Evolutionary conservation across 2,888 invertebrate genomes (phyloP).

Genomic region (Caenorhabditis parvicauda): DNA sequence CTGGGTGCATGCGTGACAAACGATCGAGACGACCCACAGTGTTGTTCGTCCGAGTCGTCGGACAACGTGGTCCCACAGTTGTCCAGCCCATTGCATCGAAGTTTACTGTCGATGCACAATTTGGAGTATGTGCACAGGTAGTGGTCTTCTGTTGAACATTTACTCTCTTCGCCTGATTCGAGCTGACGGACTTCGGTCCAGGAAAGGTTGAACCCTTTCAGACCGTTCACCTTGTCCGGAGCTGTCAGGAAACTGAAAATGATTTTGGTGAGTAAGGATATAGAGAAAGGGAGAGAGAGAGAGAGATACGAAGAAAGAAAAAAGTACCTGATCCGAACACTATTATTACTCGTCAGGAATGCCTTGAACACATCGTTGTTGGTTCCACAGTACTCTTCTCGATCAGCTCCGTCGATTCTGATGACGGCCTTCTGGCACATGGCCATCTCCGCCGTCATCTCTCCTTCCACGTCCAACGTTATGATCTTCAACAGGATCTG

Average conservation of each 20-base stretch:
- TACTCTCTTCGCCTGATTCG: constrained; percentile 23
- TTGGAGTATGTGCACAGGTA: constrained; percentile 75
- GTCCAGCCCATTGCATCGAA: constrained; percentile 65
- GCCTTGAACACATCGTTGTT: constrained; percentile 21
- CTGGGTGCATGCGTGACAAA: too few relatives aligned
- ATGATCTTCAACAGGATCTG: constrained; percentile 84
- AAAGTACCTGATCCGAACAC: constrained; percentile 26
- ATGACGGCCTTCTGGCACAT: constrained; percentile 49
- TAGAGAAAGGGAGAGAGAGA: too few relatives aligned
- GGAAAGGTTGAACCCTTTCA: constrained; percentile 60
- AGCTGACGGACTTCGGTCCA: constrained; percentile 58
- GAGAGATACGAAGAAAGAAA: neutral
- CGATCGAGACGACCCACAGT: constrained; percentile 60
- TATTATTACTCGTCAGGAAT: constrained; percentile 24
- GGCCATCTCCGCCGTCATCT: constrained; percentile 44
- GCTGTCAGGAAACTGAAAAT: constrained; percentile 58
- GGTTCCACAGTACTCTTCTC: constrained; percentile 40
- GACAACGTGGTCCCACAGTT: constrained; percentile 77
- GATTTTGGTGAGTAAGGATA: neutral
- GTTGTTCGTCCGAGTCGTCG: constrained; percentile 75
- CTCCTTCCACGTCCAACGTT: constrained; percentile 86
- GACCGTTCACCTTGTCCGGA: constrained; percentile 60
- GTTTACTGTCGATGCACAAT: constrained; percentile 77
- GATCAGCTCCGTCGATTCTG: constrained; percentile 22
- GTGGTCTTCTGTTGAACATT: constrained; percentile 66